phyloP scores from a whole-genome alignment of 2,113 vertebrate species.

The Cranoglanis bouderius region DNA sequence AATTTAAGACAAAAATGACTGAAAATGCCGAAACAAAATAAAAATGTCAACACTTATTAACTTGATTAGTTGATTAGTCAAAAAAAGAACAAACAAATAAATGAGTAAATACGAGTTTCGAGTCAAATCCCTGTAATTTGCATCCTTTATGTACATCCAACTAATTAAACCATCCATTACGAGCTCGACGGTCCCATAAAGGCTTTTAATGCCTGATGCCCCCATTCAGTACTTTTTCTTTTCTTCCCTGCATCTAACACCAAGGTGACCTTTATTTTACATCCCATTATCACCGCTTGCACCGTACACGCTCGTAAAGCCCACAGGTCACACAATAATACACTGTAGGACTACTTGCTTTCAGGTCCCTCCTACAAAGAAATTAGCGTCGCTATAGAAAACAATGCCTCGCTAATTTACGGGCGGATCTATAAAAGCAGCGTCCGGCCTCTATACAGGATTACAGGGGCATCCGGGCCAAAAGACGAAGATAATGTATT shows the following conservation, averaged over 20 bases:
- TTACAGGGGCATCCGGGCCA: constrained; percentile 72
- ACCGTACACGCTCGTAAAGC: constrained; percentile 38
- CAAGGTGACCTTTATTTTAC: constrained; percentile 62
- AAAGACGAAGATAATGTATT: constrained; percentile 73
- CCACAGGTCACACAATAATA: constrained; percentile 48
- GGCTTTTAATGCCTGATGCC: not conserved
- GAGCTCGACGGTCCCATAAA: not conserved
- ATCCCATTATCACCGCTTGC: constrained; percentile 43
- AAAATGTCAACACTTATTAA: no score
- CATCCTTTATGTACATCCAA: not conserved
- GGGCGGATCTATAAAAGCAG: constrained; percentile 64
- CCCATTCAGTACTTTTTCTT: not conserved
- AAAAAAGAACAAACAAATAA: no score
- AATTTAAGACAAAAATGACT: no score
- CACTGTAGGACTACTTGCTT: constrained; percentile 51
- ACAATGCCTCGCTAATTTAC: constrained; percentile 60
- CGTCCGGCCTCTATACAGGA: constrained; percentile 65
- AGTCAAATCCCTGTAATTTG: not conserved
- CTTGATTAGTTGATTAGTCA: no score
- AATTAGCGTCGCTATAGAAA: constrained; percentile 59
- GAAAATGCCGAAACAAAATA: no score
- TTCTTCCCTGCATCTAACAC: not conserved
- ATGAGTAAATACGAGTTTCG: no score
- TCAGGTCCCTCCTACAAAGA: constrained; percentile 41
- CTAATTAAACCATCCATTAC: not conserved